Percentiles rank a stretch among this genome's conserved stretches.
These are phyloP conservation scores for Picathartes gymnocephalus DNA, from an alignment of 2,113 vertebrate species.

Conservation along the genomic window DNA sequence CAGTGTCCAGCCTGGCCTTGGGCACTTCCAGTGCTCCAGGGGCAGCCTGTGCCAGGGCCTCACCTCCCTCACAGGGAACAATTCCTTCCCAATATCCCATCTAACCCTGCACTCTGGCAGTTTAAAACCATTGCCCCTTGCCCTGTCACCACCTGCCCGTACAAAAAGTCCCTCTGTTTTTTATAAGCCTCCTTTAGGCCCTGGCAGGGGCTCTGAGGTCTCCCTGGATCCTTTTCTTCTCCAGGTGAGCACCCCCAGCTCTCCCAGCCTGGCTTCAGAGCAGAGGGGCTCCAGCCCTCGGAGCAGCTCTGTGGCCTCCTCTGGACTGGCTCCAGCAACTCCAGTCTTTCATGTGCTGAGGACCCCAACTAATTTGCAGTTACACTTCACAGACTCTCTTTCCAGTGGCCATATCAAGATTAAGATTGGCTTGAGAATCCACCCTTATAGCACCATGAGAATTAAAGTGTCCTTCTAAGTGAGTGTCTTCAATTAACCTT, in stretches of 20 bases:
- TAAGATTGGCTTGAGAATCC: background rate
- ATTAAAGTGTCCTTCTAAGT: background rate
- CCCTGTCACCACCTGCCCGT: background rate
- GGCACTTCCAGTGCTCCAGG: fast-evolving
- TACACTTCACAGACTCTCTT: background rate
- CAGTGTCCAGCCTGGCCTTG: fast-evolving
- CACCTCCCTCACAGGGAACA: fast-evolving
- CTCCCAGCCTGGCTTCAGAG: background rate
- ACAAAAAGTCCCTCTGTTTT: background rate
- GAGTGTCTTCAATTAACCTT: background rate
- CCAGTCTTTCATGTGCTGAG: background rate
- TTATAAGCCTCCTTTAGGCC: background rate
- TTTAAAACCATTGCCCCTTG: background rate
- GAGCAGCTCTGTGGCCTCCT: fast-evolving
- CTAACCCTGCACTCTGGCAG: background rate
- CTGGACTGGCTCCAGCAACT: background rate
- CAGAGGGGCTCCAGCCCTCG: background rate
- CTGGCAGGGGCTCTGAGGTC: background rate
- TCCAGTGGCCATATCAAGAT: background rate
- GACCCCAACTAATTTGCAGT: background rate
- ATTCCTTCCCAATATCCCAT: fast-evolving
- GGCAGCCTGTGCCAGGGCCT: background rate
- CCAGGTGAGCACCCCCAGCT: background rate
- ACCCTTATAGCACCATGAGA: background rate
- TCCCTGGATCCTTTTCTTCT: background rate